Percentiles rank a stretch among this genome's conserved stretches.
phyloP scores from a whole-genome alignment of 2,888 invertebrate species.

The Diarsia dahlii region DNA sequence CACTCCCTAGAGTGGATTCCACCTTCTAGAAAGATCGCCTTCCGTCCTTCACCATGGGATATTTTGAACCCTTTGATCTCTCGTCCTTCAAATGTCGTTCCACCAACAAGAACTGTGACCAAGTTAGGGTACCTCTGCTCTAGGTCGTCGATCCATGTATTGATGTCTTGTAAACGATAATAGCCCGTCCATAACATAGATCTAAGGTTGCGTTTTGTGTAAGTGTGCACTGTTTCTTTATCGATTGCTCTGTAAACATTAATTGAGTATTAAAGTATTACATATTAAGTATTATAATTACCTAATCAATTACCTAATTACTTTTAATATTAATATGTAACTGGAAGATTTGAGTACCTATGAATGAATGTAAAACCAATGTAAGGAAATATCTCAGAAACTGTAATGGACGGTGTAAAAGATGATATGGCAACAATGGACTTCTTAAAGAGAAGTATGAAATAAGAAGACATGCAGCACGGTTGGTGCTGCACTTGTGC shows the following conservation, averaged over 20 bases:
- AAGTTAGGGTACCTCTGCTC: constrained; percentile 83
- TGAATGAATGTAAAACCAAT: not conserved
- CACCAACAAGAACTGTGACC: constrained; percentile 82
- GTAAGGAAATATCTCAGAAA: not conserved
- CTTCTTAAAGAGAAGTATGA: not conserved
- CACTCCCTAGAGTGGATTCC: constrained; percentile 95
- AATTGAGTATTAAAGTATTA: not conserved
- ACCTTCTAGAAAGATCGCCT: constrained; percentile 81
- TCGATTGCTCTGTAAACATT: constrained; percentile 82
- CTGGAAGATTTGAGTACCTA: not conserved
- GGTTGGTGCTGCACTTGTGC: too few relatives aligned
- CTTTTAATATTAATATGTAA: not conserved
- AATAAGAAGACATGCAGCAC: not conserved
- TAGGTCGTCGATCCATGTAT: constrained; percentile 90
- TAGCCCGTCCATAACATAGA: constrained; percentile 89
- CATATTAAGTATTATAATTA: not conserved
- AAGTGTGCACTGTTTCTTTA: constrained; percentile 77
- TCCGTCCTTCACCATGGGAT: constrained; percentile 75
- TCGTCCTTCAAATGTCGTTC: constrained; percentile 84
- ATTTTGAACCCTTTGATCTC: constrained; percentile 86
- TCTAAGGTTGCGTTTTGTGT: constrained; percentile 65
- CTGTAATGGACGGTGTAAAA: not conserved
- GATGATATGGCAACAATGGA: not conserved
- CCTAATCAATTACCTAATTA: not conserved
- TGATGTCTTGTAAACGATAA: constrained; percentile 90